These are phyloP conservation scores for Epizoanthus scotinus DNA, from an alignment of 92 coral and sea anemone species.

Conservation along the genomic window DNA sequence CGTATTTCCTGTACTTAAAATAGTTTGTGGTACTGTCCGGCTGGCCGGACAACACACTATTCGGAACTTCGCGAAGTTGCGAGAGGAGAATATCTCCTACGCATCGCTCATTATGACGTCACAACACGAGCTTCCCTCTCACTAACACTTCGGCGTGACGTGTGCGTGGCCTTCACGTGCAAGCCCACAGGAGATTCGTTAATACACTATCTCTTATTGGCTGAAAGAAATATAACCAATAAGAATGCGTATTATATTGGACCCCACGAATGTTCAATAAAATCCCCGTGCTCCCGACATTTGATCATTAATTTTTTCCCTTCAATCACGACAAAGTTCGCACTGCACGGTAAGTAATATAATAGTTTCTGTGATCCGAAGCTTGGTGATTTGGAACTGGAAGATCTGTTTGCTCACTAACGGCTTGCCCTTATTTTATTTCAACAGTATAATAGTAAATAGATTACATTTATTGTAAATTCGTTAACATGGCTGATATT, in stretches of 20 bases:
- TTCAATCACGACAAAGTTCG: neutral
- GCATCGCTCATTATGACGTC: slow-evolving; percentile 26
- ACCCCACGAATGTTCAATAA: neutral
- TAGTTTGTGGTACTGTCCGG: no score
- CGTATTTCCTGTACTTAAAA: no score
- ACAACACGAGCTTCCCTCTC: slow-evolving; percentile 21
- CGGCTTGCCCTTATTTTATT: neutral
- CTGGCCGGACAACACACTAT: no score
- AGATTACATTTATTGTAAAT: neutral
- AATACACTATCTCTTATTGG: slow-evolving; percentile 1
- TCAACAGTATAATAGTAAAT: neutral
- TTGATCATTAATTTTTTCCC: neutral
- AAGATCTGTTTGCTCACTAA: neutral
- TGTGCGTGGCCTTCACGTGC: slow-evolving; percentile 28
- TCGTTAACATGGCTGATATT: slow-evolving; percentile 24
- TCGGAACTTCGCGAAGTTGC: no score
- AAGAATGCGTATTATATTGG: slow-evolving; percentile 5
- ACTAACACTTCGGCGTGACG: neutral
- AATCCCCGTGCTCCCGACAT: neutral
- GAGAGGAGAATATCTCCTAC: no score
- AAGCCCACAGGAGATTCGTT: neutral
- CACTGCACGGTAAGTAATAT: neutral
- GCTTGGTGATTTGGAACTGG: neutral
- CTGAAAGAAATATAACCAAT: slow-evolving; percentile 9
- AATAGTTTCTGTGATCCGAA: neutral